These are phyloP conservation scores for Pandemis corylana DNA, from an alignment of 2,888 invertebrate species.

Conservation along the genomic window DNA sequence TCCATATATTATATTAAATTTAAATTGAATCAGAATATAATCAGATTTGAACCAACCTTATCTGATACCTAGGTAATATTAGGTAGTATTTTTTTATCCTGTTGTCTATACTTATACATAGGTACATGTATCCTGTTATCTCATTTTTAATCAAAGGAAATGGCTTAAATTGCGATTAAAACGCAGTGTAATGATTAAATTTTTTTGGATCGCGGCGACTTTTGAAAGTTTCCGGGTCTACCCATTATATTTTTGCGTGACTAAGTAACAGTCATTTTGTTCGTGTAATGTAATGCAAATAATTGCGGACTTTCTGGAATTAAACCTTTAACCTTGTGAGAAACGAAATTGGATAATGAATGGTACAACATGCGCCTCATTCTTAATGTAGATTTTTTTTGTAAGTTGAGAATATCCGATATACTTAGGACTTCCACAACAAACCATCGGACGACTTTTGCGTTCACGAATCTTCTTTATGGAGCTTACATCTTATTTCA, in stretches of 20 bases:
- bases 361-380: background rate
- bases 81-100: background rate
- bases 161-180: conserved; percentile 13
- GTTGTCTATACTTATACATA: background rate
- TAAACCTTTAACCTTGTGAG: conserved; percentile 39
- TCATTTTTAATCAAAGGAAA: conserved; percentile 1
- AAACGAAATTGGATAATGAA: conserved; percentile 32
- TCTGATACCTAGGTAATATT: background rate
- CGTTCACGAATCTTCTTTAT: background rate
- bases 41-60: background rate
- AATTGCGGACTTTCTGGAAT: conserved; percentile 37
- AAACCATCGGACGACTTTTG: background rate
- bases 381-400: background rate
- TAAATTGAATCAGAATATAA: background rate
- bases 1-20: background rate
- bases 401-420: background rate
- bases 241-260: conserved; percentile 41
- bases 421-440: background rate
- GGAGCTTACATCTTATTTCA: background rate
- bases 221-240: conserved; percentile 27
- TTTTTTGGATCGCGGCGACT: conserved; percentile 13
- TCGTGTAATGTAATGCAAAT: conserved; percentile 38
- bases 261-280: conserved; percentile 38
- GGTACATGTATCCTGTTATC: no score
- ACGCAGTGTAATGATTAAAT: conserved; percentile 19